phyloP scores from a whole-genome alignment of 2,888 invertebrate species.

The Nesidiocoris tenuis region DNA sequence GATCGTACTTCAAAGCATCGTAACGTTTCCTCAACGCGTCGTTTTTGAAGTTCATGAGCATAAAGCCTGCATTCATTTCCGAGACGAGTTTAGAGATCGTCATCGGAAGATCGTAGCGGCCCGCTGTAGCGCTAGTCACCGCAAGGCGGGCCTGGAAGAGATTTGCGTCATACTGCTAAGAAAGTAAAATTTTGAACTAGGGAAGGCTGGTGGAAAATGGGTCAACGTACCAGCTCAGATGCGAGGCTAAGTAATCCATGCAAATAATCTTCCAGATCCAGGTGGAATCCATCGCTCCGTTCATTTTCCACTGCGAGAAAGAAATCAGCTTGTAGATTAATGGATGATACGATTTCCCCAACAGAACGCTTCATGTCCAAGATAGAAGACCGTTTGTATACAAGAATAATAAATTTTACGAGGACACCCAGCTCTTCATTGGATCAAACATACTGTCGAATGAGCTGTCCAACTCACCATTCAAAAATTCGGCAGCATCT shows the following conservation, averaged over 20 bases:
- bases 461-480: constrained; percentile 54
- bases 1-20: constrained; percentile 85
- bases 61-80: constrained; percentile 85
- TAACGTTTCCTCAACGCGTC: constrained; percentile 82
- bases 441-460: background rate
- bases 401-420: no score
- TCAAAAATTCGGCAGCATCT: constrained; percentile 73
- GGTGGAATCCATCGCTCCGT: constrained; percentile 74
- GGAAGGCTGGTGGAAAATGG: background rate
- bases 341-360: no score
- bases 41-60: constrained; percentile 86
- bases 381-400: no score
- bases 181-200: background rate
- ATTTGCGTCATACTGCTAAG: background rate
- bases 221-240: constrained; percentile 71
- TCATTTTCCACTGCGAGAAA: constrained; percentile 64
- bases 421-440: no score
- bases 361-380: no score
- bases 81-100: constrained; percentile 83
- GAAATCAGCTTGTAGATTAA: no score
- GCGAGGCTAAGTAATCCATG: constrained; percentile 79
- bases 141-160: constrained; percentile 69
- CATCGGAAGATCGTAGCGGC: constrained; percentile 77
- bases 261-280: constrained; percentile 88
- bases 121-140: constrained; percentile 80